Conservation (phyloP, 1,140 invertebrate species). For the Eupristina koningsbergeri region DNA sequence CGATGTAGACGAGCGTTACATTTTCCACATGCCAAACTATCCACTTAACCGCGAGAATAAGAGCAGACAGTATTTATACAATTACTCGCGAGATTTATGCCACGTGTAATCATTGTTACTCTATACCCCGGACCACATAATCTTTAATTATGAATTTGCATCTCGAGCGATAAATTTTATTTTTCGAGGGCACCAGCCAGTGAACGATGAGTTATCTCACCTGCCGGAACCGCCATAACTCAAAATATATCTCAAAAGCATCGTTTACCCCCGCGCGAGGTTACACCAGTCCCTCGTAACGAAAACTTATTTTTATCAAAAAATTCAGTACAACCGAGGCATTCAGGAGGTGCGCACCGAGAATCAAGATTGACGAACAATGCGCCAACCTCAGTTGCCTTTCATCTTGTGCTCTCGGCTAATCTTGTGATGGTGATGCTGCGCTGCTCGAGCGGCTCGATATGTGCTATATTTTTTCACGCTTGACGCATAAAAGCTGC, state of each 20-base stretch:
- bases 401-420: background rate
- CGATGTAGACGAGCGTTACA: background rate
- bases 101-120: conserved; percentile 6
- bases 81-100: conserved; percentile 17
- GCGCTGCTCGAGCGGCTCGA: too few species aligned
- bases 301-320: conserved; percentile 23
- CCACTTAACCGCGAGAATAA: background rate
- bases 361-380: conserved; percentile 38
- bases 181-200: background rate
- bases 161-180: background rate
- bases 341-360: conserved; percentile 8
- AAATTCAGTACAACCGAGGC: background rate
- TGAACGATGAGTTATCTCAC: background rate
- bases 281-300: background rate
- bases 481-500: conserved; percentile 3
- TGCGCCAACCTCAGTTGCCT: conserved; percentile 2
- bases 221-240: conserved; percentile 16
- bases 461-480: background rate
- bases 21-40: conserved; percentile 8
- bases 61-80: conserved; percentile 7
- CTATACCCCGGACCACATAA: background rate
- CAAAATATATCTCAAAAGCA: conserved; percentile 1
- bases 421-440: too few species aligned
- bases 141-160: conserved; percentile 15
- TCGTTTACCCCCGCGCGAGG: background rate